Conservation (phyloP, 2,888 invertebrate species). For the Acrocera orbiculus region DNA sequence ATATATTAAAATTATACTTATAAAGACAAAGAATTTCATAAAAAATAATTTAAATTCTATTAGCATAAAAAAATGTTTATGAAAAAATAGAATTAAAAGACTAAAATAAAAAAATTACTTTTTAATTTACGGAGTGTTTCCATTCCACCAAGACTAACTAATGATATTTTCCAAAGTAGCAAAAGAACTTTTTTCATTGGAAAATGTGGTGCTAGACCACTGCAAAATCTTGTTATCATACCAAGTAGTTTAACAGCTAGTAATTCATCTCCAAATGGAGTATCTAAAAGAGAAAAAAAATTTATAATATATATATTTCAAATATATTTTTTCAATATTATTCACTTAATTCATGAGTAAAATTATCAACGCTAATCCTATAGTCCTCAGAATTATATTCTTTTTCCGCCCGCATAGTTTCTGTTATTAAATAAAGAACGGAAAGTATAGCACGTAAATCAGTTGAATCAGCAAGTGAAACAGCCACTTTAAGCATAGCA, state of each 20-base stretch:
- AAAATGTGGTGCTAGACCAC: constrained; percentile 89
- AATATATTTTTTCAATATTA: neutral
- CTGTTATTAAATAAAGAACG: constrained; percentile 87
- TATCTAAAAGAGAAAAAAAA: constrained; percentile 16
- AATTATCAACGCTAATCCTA: constrained; percentile 34
- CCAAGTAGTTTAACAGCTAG: constrained; percentile 76
- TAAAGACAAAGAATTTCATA: constrained; percentile 1
- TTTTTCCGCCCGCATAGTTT: constrained; percentile 67
- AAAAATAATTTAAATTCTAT: too few species aligned
- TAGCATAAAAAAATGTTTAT: too few species aligned
- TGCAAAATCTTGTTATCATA: constrained; percentile 94
- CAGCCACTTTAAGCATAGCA: constrained; percentile 56
- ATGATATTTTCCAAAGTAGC: constrained; percentile 84
- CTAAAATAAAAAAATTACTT: constrained; percentile 26
- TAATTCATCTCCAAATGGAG: constrained; percentile 55
- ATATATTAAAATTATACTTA: neutral
- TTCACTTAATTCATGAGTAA: constrained; percentile 39
- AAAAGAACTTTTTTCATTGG: constrained; percentile 97
- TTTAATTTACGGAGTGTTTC: constrained; percentile 65
- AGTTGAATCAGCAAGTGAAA: constrained; percentile 76
- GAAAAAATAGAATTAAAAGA: too few species aligned
- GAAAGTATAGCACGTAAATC: constrained; percentile 85
- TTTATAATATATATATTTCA: neutral
- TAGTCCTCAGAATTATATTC: constrained; percentile 31
- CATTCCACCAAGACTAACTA: constrained; percentile 85